Percentiles rank a stretch among this genome's conserved stretches.
These are phyloP conservation scores for Hemichromis elongatus DNA, from an alignment of 2,113 vertebrate genomes.

Conservation along the genomic window DNA sequence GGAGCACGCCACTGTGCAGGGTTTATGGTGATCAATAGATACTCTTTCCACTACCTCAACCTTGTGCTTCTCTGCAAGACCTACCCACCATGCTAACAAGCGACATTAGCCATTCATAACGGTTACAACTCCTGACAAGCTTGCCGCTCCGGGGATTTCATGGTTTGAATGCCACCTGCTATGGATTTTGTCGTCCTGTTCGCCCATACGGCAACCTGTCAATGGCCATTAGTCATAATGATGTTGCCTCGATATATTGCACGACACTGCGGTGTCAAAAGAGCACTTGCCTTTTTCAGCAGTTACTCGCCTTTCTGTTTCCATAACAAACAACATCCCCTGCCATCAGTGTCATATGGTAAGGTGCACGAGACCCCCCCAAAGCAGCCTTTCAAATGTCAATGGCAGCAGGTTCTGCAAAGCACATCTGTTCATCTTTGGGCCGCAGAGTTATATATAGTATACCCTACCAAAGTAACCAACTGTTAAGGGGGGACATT, in stretches of 20 bases:
- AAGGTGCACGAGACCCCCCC: slow-evolving; percentile 50
- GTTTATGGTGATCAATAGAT: slow-evolving; percentile 66
- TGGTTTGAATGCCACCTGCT: slow-evolving; percentile 47
- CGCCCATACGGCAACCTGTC: not conserved
- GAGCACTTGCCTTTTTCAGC: slow-evolving; percentile 7
- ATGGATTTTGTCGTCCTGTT: slow-evolving; percentile 30
- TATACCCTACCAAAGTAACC: slow-evolving; percentile 66
- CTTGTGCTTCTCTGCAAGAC: slow-evolving; percentile 27
- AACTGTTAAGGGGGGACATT: slow-evolving; percentile 67
- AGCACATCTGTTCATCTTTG: slow-evolving; percentile 72
- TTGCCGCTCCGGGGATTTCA: slow-evolving; percentile 6
- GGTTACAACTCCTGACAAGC: slow-evolving; percentile 37
- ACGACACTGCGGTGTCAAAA: slow-evolving; percentile 7
- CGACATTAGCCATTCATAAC: slow-evolving; percentile 55
- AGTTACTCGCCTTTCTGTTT: slow-evolving; percentile 34
- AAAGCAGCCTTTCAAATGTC: slow-evolving; percentile 68
- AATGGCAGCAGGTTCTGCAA: slow-evolving; percentile 55
- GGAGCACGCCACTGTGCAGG: slow-evolving; percentile 34
- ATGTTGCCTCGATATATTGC: not conserved
- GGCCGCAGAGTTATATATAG: slow-evolving; percentile 67
- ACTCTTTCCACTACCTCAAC: not conserved
- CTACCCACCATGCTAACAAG: slow-evolving; percentile 52
- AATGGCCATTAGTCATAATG: slow-evolving; percentile 29
- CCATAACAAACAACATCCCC: slow-evolving; percentile 40
- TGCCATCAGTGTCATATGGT: slow-evolving; percentile 60